phyloP scores from a whole-genome alignment of 1,140 invertebrate genomes.

The Penaeus indicus region DNA sequence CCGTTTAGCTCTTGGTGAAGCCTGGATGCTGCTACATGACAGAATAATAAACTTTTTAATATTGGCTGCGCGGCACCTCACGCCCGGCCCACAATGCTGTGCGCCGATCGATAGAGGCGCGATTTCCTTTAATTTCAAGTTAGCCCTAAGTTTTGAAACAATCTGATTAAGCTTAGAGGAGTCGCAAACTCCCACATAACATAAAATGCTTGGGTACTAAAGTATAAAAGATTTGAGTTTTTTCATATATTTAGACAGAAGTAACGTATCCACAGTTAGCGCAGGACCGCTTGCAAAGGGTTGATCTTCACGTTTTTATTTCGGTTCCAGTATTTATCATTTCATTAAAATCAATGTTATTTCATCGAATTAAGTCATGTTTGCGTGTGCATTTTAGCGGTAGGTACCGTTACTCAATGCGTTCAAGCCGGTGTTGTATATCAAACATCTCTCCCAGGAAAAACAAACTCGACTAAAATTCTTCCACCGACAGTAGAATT shows the following conservation, averaged over 20 bases:
- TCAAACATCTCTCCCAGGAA: too few species aligned
- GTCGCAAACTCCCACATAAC: conserved; percentile 22
- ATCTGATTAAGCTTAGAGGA: conserved; percentile 54
- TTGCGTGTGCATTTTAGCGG: too few species aligned
- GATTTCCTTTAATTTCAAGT: conserved; percentile 63
- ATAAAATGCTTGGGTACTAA: neutral
- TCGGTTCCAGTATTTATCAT: too few species aligned
- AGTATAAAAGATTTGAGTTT: neutral
- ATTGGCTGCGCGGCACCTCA: conserved; percentile 49
- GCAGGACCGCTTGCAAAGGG: too few species aligned
- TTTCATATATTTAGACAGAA: neutral
- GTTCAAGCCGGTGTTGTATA: too few species aligned
- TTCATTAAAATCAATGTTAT: too few species aligned
- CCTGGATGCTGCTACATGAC: conserved; percentile 20
- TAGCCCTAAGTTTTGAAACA: conserved; percentile 60
- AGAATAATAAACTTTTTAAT: conserved; percentile 55
- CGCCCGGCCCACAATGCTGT: conserved; percentile 36
- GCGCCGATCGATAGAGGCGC: conserved; percentile 61
- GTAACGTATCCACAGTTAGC: neutral
- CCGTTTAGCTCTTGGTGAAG: too few species aligned
- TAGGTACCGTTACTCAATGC: too few species aligned
- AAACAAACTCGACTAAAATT: too few species aligned
- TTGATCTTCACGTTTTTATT: too few species aligned
- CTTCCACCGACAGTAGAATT: too few species aligned
- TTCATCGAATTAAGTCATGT: too few species aligned